Evolutionary conservation across 2,888 invertebrate genomes (phyloP).

Genomic region (Autographa gamma): DNA sequence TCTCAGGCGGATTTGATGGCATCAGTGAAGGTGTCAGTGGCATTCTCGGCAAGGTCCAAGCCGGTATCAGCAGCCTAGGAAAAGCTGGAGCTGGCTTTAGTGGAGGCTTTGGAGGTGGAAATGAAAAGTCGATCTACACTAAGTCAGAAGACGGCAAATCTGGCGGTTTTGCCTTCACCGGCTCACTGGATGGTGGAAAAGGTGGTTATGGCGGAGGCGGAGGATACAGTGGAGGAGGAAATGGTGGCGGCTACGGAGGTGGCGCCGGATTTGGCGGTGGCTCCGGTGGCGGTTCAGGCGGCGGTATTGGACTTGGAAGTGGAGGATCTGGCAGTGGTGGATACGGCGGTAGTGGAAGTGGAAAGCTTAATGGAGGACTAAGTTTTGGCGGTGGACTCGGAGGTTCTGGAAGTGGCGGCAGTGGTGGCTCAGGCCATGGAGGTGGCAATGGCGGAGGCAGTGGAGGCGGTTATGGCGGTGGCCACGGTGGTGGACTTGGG

Average conservation of each 20-base stretch:
- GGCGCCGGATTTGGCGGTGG: conserved; percentile 58
- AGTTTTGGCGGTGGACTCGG: conserved; percentile 50
- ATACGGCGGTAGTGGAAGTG: conserved; percentile 51
- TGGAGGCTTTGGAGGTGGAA: conserved; percentile 60
- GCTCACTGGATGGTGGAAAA: conserved; percentile 73
- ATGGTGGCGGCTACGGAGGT: conserved; percentile 63
- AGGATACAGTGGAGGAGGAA: conserved; percentile 73
- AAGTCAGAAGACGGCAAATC: conserved; percentile 83
- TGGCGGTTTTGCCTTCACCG: conserved; percentile 83
- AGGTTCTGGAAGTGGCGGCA: conserved; percentile 55
- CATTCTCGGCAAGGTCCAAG: conserved; percentile 71
- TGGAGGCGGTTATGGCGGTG: conserved; percentile 38
- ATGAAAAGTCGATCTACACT: conserved; percentile 75
- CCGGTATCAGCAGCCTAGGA: conserved; percentile 65
- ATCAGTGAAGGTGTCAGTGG: conserved; percentile 71
- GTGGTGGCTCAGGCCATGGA: conserved; percentile 51
- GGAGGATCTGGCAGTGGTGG: conserved; percentile 56
- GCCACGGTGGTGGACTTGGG: conserved; percentile 45
- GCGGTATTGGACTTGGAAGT: conserved; percentile 51
- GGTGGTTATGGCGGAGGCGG: conserved; percentile 83
- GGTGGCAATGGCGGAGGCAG: conserved; percentile 35
- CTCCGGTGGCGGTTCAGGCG: conserved; percentile 54
- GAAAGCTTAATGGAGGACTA: conserved; percentile 48
- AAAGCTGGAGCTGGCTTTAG: conserved; percentile 54
- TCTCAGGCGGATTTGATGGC: conserved; percentile 66